Percentiles rank a stretch among this genome's conserved stretches.
These are phyloP conservation scores for Archilochus colubris DNA, from an alignment of 2,113 vertebrate genomes.

Conservation along the genomic window DNA sequence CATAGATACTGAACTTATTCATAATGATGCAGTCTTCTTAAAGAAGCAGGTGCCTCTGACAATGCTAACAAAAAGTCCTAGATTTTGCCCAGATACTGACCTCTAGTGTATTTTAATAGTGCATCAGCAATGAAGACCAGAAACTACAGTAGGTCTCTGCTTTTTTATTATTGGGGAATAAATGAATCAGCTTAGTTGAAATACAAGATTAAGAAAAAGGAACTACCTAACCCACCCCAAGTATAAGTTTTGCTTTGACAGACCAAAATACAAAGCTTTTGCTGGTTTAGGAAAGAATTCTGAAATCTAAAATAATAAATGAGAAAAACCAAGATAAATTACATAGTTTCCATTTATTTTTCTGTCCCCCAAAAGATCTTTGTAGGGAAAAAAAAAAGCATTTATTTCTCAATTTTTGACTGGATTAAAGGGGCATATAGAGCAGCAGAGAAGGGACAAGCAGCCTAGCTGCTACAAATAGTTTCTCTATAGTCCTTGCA, in stretches of 20 bases:
- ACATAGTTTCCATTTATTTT: not conserved
- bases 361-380: not conserved
- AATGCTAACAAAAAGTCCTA: not conserved
- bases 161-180: no score
- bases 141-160: not conserved
- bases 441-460: not conserved
- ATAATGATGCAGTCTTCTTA: not conserved
- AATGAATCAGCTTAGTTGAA: not conserved
- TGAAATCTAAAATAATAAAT: not conserved
- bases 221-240: not conserved
- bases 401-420: not conserved
- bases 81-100: not conserved
- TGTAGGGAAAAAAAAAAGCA: not conserved
- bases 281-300: not conserved
- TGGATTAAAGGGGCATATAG: not conserved
- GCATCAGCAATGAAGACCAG: not conserved
- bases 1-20: accelerated
- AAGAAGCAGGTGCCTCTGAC: not conserved
- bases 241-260: not conserved
- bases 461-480: not conserved
- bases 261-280: not conserved
- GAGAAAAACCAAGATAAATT: not conserved
- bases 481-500: not conserved
- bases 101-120: not conserved
- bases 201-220: not conserved